Evolutionary conservation across 1,140 invertebrate genomes (phyloP), one percentile per base, ranked within the genome.

Genomic region (Cydia strobilella): DNA sequence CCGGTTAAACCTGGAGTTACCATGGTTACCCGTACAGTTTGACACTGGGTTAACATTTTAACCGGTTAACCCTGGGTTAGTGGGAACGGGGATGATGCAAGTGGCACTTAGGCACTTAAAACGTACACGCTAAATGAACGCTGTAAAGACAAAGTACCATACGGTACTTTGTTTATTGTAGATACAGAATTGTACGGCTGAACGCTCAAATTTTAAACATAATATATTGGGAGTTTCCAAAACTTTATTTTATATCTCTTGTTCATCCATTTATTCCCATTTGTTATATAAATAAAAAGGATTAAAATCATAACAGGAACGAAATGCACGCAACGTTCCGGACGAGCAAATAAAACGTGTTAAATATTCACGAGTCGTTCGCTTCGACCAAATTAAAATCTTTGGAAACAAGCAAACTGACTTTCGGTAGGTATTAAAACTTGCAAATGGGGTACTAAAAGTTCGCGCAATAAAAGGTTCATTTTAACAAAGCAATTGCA

Each of bases 321-420:
- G 31, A 42, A 35, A 69, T 35, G 23, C 65, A 35, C 65, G 65
- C 65, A 35, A 13, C 65, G 65, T 39, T 65, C 63, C 65, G 27
- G 54, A 31, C 65, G 65, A 35, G 65, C 65, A 69, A 69, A 69
- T 69, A 69, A 42, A 35, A 69, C 65, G 65, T 69, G 65, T 39
- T 69, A 69, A 69, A 69, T 69, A 69, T 69, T 69, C 65, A 69
- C 65, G 27, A 35, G 65, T 69, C 65, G 65, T 69, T 69, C 65
- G 65, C 27, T 69, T 35, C 65, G 65, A 39, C 65, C 65, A 69
- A 35, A 69, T 35, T 69, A 69, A 69, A 35, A 35, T 69, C 31
- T 69, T 35, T 10, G 63, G 63, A n/a, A 65, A n/a, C 63, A 27
- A 31, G 27, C 63, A 6, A 65, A 65, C 27, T 65, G 63, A 31